Percentiles rank a stretch among this genome's conserved stretches.
phyloP scores from a whole-genome alignment of 1,140 invertebrate species.

The Nautilus pompilius region DNA sequence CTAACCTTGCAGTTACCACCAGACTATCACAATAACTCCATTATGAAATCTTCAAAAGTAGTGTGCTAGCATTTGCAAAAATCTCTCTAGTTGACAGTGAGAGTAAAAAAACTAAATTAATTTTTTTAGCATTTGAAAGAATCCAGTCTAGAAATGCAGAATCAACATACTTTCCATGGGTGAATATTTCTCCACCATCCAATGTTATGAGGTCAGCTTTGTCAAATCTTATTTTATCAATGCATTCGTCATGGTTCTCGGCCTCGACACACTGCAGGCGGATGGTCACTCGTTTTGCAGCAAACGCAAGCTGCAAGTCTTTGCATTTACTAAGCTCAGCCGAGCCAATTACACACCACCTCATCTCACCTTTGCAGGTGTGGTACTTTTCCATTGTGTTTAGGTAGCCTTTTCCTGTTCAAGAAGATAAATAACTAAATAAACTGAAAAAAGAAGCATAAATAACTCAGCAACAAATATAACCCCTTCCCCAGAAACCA shows the following conservation, averaged over 20 bases:
- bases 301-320: slow-evolving; percentile 75
- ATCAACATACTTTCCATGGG: slow-evolving; percentile 1
- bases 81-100: too few relatives aligned
- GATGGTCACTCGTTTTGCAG: slow-evolving; percentile 3
- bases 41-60: too few relatives aligned
- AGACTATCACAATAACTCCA: too few relatives aligned
- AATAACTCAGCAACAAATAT: too few relatives aligned
- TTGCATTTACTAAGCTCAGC: slow-evolving; percentile 84
- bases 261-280: slow-evolving; percentile 9
- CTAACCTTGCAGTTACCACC: too few relatives aligned
- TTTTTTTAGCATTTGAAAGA: too few relatives aligned
- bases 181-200: slow-evolving; percentile 86
- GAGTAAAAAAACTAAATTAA: too few relatives aligned
- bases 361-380: not conserved
- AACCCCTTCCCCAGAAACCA: too few relatives aligned
- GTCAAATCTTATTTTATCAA: slow-evolving; percentile 67
- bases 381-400: slow-evolving; percentile 7
- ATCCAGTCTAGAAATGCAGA: too few relatives aligned
- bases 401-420: slow-evolving; percentile 8
- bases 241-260: slow-evolving; percentile 66
- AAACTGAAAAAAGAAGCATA: too few relatives aligned
- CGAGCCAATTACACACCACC: slow-evolving; percentile 78
- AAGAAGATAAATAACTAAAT: slow-evolving; percentile 2
- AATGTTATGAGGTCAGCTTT: slow-evolving; percentile 77
- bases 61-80: too few relatives aligned